These are phyloP conservation scores for Actenoides lindsayi DNA, from an alignment of 2,113 vertebrate genomes.

Conservation along the genomic window DNA sequence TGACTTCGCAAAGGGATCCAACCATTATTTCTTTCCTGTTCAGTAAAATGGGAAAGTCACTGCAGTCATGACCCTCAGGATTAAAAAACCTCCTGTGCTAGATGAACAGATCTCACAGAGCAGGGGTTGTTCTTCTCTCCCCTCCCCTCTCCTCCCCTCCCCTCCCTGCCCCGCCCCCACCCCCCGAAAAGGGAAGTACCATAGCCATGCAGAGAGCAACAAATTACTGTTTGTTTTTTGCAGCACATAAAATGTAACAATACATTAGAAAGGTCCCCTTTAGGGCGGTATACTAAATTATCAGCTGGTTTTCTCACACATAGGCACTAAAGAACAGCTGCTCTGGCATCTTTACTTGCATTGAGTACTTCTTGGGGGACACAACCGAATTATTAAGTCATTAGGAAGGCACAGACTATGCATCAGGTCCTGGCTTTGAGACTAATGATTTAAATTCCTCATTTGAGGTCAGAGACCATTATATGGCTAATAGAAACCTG, in stretches of 20 bases:
- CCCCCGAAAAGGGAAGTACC: background rate
- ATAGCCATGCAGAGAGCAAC: rapidly evolving
- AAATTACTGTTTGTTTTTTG: background rate
- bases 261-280: background rate
- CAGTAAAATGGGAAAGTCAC: background rate
- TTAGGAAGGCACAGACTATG: background rate
- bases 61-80: background rate
- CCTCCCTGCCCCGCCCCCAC: too few relatives aligned
- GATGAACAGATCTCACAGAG: background rate
- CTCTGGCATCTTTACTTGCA: background rate
- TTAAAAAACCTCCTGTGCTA: background rate
- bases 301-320: background rate
- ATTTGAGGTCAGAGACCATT: background rate
- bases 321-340: background rate
- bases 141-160: rapidly evolving
- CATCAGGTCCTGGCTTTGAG: background rate
- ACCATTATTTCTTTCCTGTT: background rate
- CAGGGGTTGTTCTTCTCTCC: background rate
- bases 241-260: background rate
- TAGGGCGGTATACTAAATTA: background rate
- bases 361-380: background rate
- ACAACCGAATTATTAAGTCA: background rate
- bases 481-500: background rate
- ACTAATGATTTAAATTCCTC: background rate
- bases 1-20: background rate